phyloP scores from a whole-genome alignment of 2,888 invertebrate species.

The Ypsolopha scabrella region DNA sequence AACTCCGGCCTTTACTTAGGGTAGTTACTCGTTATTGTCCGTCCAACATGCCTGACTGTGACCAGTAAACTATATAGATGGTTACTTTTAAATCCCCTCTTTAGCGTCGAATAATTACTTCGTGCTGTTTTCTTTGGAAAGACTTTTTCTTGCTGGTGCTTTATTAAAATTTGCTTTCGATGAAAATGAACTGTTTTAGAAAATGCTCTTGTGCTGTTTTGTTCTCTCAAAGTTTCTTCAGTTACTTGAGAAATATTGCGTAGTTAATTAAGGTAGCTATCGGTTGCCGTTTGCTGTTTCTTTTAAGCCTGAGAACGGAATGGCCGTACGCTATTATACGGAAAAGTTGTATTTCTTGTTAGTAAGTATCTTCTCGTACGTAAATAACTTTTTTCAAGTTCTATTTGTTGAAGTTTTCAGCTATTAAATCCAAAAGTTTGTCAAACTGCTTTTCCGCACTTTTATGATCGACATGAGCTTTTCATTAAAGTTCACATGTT shows the following conservation, averaged over 20 bases:
- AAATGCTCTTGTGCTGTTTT: not conserved
- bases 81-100: conserved; percentile 37
- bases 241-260: not conserved
- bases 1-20: too few relatives aligned
- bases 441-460: too few relatives aligned
- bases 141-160: conserved; percentile 15
- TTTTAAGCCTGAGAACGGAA: not conserved
- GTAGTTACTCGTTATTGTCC: too few relatives aligned
- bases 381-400: too few relatives aligned
- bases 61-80: conserved; percentile 14
- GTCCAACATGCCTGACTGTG: too few relatives aligned
- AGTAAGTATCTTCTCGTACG: too few relatives aligned
- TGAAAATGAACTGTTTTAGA: conserved; percentile 10
- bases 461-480: too few relatives aligned
- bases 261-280: not conserved
- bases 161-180: conserved; percentile 20
- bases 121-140: conserved; percentile 18
- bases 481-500: too few relatives aligned
- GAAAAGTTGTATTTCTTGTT: not conserved
- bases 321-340: not conserved
- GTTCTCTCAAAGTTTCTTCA: not conserved
- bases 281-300: not conserved
- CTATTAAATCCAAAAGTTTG: too few relatives aligned
- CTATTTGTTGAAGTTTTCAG: too few relatives aligned
- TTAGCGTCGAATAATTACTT: conserved; percentile 37